A percentile compares a stretch with the other conserved stretches of the same genome.
These are phyloP conservation scores for Cyrtonyx montezumae DNA, from an alignment of 2,113 vertebrate genomes.

Conservation along the genomic window DNA sequence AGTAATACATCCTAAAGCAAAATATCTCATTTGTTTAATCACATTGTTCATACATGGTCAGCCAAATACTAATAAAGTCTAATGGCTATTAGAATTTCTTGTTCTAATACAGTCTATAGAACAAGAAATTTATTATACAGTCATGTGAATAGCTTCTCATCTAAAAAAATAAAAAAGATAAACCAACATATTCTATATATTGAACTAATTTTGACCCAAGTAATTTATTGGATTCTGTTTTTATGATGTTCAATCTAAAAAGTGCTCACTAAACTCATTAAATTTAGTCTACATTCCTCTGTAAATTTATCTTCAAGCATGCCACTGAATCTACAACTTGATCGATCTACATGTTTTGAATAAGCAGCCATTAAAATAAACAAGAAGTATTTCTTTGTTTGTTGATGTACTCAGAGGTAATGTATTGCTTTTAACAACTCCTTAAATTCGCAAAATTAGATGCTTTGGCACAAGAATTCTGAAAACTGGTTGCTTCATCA, in stretches of 20 bases:
- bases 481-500: neutral
- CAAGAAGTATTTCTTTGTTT: neutral
- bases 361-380: neutral
- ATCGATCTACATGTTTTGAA: neutral
- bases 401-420: neutral
- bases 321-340: neutral
- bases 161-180: neutral
- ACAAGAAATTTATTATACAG: neutral
- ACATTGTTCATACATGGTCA: neutral
- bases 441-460: neutral
- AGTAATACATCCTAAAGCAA: neutral
- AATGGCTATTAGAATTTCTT: too few relatives aligned
- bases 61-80: neutral
- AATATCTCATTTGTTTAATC: neutral
- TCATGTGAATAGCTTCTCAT: neutral
- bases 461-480: neutral
- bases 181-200: neutral
- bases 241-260: neutral
- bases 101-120: neutral
- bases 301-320: neutral
- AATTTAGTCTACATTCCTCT: neutral
- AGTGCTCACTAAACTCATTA: neutral
- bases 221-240: neutral
- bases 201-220: neutral
- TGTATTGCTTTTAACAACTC: neutral